Base-by-base conservation (phyloP, 2,888 invertebrate genomes). In the Drosophila quinaria region DNA sequence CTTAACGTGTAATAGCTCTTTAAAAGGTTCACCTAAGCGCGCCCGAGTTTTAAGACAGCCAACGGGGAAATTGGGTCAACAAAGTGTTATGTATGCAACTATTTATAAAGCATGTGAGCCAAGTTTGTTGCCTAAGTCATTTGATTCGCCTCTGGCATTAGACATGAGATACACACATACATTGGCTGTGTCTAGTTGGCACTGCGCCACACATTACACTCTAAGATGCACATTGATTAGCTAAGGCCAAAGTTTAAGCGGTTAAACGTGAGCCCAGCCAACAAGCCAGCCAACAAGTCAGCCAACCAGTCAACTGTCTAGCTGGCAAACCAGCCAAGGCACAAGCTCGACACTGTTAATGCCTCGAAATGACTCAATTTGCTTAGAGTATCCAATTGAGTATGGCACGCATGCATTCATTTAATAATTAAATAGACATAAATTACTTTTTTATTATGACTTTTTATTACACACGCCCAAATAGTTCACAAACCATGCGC, bases 1-100 rank as follows among this genome's bases (percentile, higher is more conserved):
- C 73, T 71, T 62, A 74, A 75, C 83, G 84, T 80, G 83, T 84
- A 84, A 84, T 80, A 84, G 87, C 87, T 89, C 89, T 89, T 84
- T 87, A 89, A 84, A 84, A 84, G 83, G 83, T 84, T 87, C 79
- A 84, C 46, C 70, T 77, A 80, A 78, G 78, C 80, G 76, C 81
- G 75, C 73, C 76, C 61, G 67, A 72, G 55, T 60, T 80, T 75
- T 37, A 50, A 70, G 74, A 61, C 73, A 77, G 58, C 39, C 42
- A 51, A 37, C 46, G 37, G 44, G 46, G 47, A 70, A 84, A 84
- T 84, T 84, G 89, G 83, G 83, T 89, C 89, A 84, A 69, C 81
- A 68, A 73, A 84, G 83, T 87, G 83, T 84, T 87, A 87, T 84
- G 84, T 81, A 71, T 80, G 87, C 87, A 80, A 50, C 78, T 62